Base-by-base conservation (phyloP, 2,797 vertebrate species). In the Enteromius fasciolatus region DNA sequence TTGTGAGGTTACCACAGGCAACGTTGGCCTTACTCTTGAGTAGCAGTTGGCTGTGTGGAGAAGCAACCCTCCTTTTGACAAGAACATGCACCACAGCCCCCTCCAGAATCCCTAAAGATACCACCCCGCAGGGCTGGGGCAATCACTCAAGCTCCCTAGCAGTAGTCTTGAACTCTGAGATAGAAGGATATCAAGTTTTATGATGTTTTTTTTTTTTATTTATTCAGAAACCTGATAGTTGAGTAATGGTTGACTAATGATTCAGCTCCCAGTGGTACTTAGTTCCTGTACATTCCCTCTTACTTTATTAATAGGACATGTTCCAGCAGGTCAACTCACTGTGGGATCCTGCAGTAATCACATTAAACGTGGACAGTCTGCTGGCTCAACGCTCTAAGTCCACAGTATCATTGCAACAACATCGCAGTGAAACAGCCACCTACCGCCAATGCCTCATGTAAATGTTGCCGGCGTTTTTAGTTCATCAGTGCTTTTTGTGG, bases 1-100 rank as follows among this genome's bases (percentile, higher is more conserved):
- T 91, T 91, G 90, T 90, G 23, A 74, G 46, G 87, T 88, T 85
- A 85, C 88, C 84, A 84, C 23, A 81, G 86, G 90, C 87, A 89
- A 90, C 87, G 28, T 46, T 85, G 85, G 88, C 70, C 87, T 25
- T 74, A 52, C 84, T 83, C 74, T 59, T 88, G 89, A 89, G 85
- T 88, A 88, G 87, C 88, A 91, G 89, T 87, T 89, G 87, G 87
- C 87, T 84, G 87, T 83, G 77, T 88, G 82, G 82, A 85, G 82
- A 84, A 79, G 78, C 82, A 83, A 88, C 89, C 89, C 77, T 44
- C 69, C 78, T 87, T 87, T 89, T 89, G 80, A 89, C 76, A 83
- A 74, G 57, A 91, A 90, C 88, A 91, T 89, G 88, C 84, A 88
- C 83, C 69, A 81, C 25, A 61, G 84, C 78, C 83, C 87, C 85